Evolutionary conservation across 2,888 invertebrate genomes (phyloP).

Genomic region (Drosophila flavopinicola): DNA sequence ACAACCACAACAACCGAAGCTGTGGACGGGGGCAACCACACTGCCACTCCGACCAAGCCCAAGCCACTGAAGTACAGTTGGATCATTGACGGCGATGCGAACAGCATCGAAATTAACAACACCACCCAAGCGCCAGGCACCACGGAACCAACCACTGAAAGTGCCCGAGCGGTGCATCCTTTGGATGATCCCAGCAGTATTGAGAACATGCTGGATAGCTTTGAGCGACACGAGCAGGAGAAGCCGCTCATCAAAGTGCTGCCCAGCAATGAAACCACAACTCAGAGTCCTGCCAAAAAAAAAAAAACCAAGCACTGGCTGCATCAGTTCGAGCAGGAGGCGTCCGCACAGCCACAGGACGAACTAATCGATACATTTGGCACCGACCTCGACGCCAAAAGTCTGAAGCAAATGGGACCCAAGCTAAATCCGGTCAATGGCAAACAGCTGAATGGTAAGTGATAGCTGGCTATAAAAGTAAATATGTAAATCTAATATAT

Average conservation of each 20-base stretch:
- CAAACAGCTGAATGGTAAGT: constrained; percentile 67
- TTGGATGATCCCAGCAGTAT: constrained; percentile 80
- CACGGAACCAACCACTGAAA: constrained; percentile 9
- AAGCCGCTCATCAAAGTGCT: constrained; percentile 36
- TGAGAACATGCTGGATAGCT: constrained; percentile 82
- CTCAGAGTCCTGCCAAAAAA: constrained; percentile 23
- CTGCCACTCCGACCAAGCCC: constrained; percentile 46
- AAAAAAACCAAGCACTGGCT: constrained; percentile 70
- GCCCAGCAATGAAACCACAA: constrained; percentile 20
- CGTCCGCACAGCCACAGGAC: constrained; percentile 41
- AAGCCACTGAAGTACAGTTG: constrained; percentile 68
- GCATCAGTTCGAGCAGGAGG: constrained; percentile 70
- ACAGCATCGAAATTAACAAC: constrained; percentile 37
- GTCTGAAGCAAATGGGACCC: constrained; percentile 70
- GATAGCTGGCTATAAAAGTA: no score
- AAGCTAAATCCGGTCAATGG: constrained; percentile 75
- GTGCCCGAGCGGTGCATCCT: constrained; percentile 58
- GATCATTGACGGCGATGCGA: constrained; percentile 66
- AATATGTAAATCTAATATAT: neutral
- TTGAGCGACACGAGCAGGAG: constrained; percentile 60
- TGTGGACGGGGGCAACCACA: constrained; percentile 3
- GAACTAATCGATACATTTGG: constrained; percentile 80
- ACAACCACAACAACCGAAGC: constrained; percentile 19
- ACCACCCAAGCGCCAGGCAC: constrained; percentile 20
- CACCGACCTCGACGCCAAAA: constrained; percentile 57